A percentile compares a stretch with the other conserved stretches of the same genome.
These are phyloP conservation scores for Orchestia grillus DNA, from an alignment of 1,140 invertebrate genomes.

Conservation along the genomic window DNA sequence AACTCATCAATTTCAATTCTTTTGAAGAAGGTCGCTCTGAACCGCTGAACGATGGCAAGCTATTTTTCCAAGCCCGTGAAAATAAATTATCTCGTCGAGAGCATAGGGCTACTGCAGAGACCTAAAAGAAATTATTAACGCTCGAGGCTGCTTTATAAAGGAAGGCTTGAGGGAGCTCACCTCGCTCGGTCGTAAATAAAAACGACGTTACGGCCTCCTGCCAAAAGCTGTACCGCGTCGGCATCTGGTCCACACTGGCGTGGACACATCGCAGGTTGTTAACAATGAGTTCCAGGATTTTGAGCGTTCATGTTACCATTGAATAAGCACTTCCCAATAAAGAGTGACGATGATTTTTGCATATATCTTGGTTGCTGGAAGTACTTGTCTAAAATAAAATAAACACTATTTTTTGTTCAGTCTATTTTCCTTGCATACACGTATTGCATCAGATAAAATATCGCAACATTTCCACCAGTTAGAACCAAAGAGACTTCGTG, in stretches of 20 bases:
- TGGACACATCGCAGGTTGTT: neutral
- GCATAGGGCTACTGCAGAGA: neutral
- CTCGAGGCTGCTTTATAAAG: neutral
- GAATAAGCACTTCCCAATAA: neutral
- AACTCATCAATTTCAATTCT: neutral
- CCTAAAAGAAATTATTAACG: neutral
- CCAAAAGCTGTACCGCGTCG: neutral
- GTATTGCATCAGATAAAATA: neutral
- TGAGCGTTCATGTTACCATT: neutral
- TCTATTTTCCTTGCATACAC: neutral
- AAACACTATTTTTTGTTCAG: neutral
- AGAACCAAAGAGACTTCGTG: neutral
- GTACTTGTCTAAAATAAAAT: neutral
- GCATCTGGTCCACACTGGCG: neutral
- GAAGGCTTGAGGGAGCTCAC: constrained; percentile 13
- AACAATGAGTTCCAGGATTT: neutral
- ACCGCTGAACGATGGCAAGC: neutral
- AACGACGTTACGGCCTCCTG: neutral
- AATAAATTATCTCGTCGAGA: neutral
- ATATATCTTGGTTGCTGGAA: neutral
- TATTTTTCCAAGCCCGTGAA: neutral
- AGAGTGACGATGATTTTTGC: neutral
- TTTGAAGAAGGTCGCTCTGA: neutral
- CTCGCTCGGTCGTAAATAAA: constrained; percentile 7
- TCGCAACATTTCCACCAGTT: neutral